Base-by-base conservation (phyloP, 2,888 invertebrate species). In the Rhorus exstirpatorius region DNA sequence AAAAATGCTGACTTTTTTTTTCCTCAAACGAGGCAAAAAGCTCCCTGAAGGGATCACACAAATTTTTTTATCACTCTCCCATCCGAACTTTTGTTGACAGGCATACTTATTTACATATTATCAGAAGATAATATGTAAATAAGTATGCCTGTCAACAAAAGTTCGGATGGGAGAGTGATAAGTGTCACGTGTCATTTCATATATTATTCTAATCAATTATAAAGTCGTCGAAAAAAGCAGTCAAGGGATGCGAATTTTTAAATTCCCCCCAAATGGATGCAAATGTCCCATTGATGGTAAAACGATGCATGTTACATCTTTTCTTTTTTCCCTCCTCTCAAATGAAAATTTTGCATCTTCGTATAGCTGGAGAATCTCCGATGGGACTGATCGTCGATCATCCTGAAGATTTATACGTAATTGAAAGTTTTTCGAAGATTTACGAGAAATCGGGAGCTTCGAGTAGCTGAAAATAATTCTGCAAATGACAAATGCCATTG, bases 201-300 rank as follows among this genome's bases (percentile, higher is more conserved):
- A 38, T 31, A 53, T 74, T 63, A 41, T 63, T 41, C 17, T 1
- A 55, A 35, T 12, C n/a, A 51, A 79, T 72, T 65, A 79, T 35
- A 74, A 74, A 74, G 53, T 44, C 51, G 41, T 74, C 31, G 74
- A 79, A 68, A 67, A 67, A n/a, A n/a, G n/a, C n/a, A n/a, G n/a
- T 26, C n/a, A n/a, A 75, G 7, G n/a, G 17, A 31, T 41, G 31
- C 4, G 7, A 65, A 72, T 58, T 46, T 68, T 38, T 4, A 41
- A 67, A 67, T 78, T 55, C 60, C 10, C 21, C 14, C 49, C n/a
- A n/a, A 41, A 55, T 53, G 55, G 24, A 55, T 21, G 31, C 35
- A 3, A 6, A 12, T 19, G 35, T n/a, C 72, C 63, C 51, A 63
- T 80, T 72, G 76, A 80, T 80, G 76, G 81, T 79, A 79, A 75